These are phyloP conservation scores for Meloe dianella DNA, from an alignment of 2,888 invertebrate genomes.

Conservation along the genomic window DNA sequence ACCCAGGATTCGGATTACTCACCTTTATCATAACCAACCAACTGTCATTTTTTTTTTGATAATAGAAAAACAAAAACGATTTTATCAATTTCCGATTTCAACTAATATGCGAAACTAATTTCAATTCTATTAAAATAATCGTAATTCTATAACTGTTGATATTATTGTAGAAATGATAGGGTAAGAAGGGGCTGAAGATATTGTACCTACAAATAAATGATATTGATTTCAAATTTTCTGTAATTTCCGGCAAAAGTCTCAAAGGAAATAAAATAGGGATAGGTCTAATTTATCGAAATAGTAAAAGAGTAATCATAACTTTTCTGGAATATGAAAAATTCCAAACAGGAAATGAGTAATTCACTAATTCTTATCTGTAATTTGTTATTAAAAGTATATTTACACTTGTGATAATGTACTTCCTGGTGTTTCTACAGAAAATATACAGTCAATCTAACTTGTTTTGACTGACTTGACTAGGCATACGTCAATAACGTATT, in stretches of 20 bases:
- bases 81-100: conserved; percentile 22
- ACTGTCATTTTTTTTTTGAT: conserved; percentile 6
- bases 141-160: conserved; percentile 25
- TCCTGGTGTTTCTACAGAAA: conserved; percentile 5
- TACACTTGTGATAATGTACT: conserved; percentile 19
- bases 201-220: conserved; percentile 15
- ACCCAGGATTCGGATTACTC: conserved; percentile 38
- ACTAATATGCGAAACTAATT: conserved; percentile 20
- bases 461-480: background rate
- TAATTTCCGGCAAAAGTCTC: conserved; percentile 46
- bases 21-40: conserved; percentile 16
- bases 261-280: conserved; percentile 41
- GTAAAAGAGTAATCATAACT: conserved; percentile 35
- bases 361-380: conserved; percentile 13
- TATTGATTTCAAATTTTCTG: conserved; percentile 43
- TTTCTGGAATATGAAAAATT: too few relatives aligned
- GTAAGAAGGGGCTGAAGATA: background rate
- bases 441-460: background rate
- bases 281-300: background rate
- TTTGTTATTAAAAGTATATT: conserved; percentile 16
- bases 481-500: too few relatives aligned
- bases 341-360: conserved; percentile 5
- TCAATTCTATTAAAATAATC: conserved; percentile 20
- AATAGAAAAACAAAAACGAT: conserved; percentile 26
- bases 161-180: background rate